phyloP scores from a whole-genome alignment of 2,888 invertebrate species.

The Nemotelus pantherinus region DNA sequence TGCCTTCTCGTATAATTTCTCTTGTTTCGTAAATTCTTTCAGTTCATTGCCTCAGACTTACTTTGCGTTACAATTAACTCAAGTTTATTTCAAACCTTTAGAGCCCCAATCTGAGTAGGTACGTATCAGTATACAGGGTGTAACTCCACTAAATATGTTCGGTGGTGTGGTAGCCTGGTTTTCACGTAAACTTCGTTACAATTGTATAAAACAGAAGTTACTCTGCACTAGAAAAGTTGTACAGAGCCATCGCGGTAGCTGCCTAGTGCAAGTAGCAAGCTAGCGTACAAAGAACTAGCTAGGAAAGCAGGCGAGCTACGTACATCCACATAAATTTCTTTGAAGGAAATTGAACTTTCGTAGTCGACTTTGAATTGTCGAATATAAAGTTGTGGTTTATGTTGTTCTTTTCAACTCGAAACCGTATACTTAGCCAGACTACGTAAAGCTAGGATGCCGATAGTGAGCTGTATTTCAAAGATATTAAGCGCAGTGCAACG shows the following conservation, averaged over 20 bases:
- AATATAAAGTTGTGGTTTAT: constrained; percentile 43
- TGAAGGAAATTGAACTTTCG: constrained; percentile 43
- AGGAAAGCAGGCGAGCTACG: neutral
- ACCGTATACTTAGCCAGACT: neutral
- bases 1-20: constrained; percentile 27
- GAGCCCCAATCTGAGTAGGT: neutral
- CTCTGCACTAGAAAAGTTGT: constrained; percentile 32
- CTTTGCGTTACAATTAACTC: constrained; percentile 44
- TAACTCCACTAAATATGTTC: neutral
- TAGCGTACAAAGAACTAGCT: neutral
- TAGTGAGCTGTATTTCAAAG: constrained; percentile 9
- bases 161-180: neutral
- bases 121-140: neutral
- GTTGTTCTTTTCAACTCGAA: constrained; percentile 38
- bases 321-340: constrained; percentile 37
- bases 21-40: constrained; percentile 36
- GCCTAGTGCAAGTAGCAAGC: no score
- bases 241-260: neutral
- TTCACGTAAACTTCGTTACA: constrained; percentile 14
- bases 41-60: constrained; percentile 39
- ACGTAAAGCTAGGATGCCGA: neutral
- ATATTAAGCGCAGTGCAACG: constrained; percentile 29
- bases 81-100: constrained; percentile 34
- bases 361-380: constrained; percentile 30
- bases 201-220: constrained; percentile 41